These are phyloP conservation scores for Mycteria americana DNA, from an alignment of 2,797 vertebrate genomes.

Conservation along the genomic window DNA sequence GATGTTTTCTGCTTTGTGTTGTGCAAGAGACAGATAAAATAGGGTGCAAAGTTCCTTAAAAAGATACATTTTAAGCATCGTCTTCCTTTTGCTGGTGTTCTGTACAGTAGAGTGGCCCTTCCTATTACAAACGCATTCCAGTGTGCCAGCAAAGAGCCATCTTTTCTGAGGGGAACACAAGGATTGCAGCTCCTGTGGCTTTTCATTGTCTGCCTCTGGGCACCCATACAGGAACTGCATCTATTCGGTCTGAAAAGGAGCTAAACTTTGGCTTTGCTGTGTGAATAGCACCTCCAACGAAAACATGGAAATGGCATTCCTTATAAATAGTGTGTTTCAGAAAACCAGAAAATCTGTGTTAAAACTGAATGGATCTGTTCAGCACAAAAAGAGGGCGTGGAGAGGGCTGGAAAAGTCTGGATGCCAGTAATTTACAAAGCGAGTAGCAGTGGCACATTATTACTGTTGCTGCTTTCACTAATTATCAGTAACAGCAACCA, in stretches of 20 bases:
- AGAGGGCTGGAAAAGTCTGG: not conserved
- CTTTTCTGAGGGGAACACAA: not conserved
- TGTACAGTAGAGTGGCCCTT: not conserved
- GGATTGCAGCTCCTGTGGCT: not conserved
- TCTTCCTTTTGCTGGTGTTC: not conserved
- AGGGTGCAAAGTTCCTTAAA: not conserved
- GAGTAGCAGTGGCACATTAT: not conserved
- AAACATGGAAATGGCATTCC: not conserved
- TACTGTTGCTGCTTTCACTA: not conserved
- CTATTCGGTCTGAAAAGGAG: not conserved
- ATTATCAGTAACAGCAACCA: not conserved
- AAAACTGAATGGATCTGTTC: not conserved
- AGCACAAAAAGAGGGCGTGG: not conserved
- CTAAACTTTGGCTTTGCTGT: not conserved
- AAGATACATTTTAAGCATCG: not conserved
- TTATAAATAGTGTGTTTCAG: not conserved
- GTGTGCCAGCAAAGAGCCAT: not conserved
- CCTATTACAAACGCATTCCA: not conserved
- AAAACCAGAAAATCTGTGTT: not conserved
- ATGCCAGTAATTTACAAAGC: not conserved
- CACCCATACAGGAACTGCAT: not conserved
- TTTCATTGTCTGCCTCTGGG: not conserved
- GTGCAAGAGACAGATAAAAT: not conserved
- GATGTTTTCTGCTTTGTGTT: not conserved
- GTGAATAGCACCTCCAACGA: not conserved